A percentile compares a stretch with the other conserved stretches of the same genome.
phyloP scores from a whole-genome alignment of 2,113 vertebrate species.

The Pseudorhombus dupliciocellatus region DNA sequence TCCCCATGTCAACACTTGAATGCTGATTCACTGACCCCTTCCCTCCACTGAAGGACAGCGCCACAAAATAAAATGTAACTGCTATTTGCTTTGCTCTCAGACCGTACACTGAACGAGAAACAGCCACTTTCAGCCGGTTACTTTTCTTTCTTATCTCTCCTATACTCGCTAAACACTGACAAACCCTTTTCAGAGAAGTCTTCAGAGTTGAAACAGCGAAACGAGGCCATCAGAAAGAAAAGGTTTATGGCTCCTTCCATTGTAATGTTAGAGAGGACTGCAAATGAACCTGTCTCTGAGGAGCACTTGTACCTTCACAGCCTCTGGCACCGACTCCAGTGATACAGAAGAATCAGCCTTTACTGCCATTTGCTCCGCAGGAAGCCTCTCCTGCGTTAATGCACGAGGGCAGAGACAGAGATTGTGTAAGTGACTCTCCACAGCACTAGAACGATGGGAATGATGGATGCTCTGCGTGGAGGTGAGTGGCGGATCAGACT shows the following conservation, averaged over 20 bases:
- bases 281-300: conserved; percentile 16
- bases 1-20: too few species aligned
- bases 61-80: too few species aligned
- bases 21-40: too few species aligned
- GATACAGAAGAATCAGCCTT: conserved; percentile 22
- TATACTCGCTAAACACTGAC: neutral
- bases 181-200: neutral
- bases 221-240: conserved; percentile 2
- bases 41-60: too few species aligned
- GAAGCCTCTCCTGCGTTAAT: neutral
- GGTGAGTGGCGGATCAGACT: neutral
- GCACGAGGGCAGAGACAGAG: neutral
- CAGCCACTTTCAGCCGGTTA: neutral
- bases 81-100: too few species aligned
- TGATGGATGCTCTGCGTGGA: neutral
- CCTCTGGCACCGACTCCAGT: conserved; percentile 29
- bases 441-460: neutral
- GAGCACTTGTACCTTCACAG: conserved; percentile 23
- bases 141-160: neutral
- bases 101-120: neutral
- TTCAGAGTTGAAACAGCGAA: neutral
- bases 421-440: neutral
- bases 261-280: neutral
- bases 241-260: neutral
- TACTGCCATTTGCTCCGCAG: conserved; percentile 11